These are phyloP conservation scores for Arion vulgaris DNA, from an alignment of 1,140 invertebrate genomes.

Conservation along the genomic window DNA sequence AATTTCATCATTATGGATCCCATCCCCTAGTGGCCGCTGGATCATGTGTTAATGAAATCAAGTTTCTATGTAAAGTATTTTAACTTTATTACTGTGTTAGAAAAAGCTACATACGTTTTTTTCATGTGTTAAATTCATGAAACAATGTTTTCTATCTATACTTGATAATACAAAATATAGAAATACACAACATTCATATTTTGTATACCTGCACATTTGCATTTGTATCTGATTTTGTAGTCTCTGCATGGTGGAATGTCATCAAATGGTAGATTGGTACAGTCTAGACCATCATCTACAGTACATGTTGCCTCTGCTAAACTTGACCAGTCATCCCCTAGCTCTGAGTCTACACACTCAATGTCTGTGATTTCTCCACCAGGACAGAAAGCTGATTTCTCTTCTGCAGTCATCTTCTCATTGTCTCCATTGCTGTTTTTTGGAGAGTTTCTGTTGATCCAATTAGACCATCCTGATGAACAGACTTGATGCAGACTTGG, in stretches of 20 bases:
- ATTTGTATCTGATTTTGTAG: slow-evolving; percentile 71
- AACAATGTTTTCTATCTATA: too few species aligned
- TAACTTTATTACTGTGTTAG: too few species aligned
- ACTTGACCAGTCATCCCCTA: slow-evolving; percentile 48
- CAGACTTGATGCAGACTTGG: background rate
- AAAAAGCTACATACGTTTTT: too few species aligned
- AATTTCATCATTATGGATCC: too few species aligned
- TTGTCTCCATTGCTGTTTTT: slow-evolving; percentile 37
- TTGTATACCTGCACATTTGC: slow-evolving; percentile 64
- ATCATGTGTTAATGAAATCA: too few species aligned
- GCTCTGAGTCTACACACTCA: slow-evolving; percentile 53
- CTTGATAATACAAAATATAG: too few species aligned
- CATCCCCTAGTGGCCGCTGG: too few species aligned
- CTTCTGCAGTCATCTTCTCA: slow-evolving; percentile 46
- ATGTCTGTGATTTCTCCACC: slow-evolving; percentile 53
- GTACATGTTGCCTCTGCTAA: slow-evolving; percentile 55
- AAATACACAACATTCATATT: too few species aligned
- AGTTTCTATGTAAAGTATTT: too few species aligned
- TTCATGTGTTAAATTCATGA: too few species aligned
- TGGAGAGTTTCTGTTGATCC: slow-evolving; percentile 59
- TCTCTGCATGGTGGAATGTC: slow-evolving; percentile 63
- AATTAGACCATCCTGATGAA: slow-evolving; percentile 50
- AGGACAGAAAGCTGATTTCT: slow-evolving; percentile 49
- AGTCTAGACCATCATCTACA: slow-evolving; percentile 50
- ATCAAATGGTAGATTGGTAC: slow-evolving; percentile 50